phyloP scores from a whole-genome alignment of 2,888 invertebrate species.

The Pyralis farinalis region DNA sequence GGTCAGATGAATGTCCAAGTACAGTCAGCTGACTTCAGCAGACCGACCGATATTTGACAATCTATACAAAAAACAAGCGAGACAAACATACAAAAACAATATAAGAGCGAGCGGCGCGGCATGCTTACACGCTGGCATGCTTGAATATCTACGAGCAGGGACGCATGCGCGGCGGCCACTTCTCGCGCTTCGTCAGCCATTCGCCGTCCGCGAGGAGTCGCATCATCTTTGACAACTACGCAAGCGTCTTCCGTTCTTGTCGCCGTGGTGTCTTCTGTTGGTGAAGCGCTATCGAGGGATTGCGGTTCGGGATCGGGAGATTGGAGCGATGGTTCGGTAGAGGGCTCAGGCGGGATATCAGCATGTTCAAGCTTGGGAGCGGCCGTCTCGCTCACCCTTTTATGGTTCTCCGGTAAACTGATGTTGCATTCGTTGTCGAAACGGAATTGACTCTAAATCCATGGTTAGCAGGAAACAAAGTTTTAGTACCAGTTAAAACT shows the following conservation, averaged over 20 bases:
- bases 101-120: slow-evolving; percentile 67
- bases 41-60: slow-evolving; percentile 9
- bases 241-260: slow-evolving; percentile 55
- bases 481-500: slow-evolving; percentile 9
- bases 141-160: slow-evolving; percentile 80
- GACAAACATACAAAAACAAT: slow-evolving; percentile 36
- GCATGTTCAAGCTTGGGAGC: slow-evolving; percentile 67
- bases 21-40: background rate
- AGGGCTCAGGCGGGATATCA: slow-evolving; percentile 36
- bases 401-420: slow-evolving; percentile 98
- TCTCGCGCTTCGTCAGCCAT: slow-evolving; percentile 74
- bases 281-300: slow-evolving; percentile 45
- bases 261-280: slow-evolving; percentile 47
- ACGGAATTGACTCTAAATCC: slow-evolving; percentile 96
- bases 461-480: slow-evolving; percentile 59
- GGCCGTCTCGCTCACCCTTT: slow-evolving; percentile 92
- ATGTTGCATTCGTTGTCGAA: slow-evolving; percentile 99
- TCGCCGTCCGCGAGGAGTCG: slow-evolving; percentile 64
- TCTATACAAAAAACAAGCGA: slow-evolving; percentile 35
- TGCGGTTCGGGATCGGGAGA: slow-evolving; percentile 43
- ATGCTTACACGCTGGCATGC: slow-evolving; percentile 88
- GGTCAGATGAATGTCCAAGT: slow-evolving; percentile 2
- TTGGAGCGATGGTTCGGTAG: slow-evolving; percentile 32
- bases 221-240: slow-evolving; percentile 73
- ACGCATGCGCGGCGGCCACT: slow-evolving; percentile 75